Conservation (phyloP, 2,888 invertebrate genomes). For the Dendrolimus pini region DNA sequence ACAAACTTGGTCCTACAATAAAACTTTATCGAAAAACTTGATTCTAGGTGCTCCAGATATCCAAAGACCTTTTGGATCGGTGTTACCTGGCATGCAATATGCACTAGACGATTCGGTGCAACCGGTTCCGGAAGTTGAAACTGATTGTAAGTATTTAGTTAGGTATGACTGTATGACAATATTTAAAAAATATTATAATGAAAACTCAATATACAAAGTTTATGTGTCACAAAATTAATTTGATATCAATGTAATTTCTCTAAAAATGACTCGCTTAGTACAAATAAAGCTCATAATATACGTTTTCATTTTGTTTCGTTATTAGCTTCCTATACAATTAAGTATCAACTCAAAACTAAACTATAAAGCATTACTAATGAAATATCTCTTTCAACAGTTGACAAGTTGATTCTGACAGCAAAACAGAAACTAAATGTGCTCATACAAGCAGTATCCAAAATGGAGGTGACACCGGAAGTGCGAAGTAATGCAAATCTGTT, state of each 20-base stretch:
- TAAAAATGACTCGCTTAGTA: too few species aligned
- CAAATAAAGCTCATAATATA: too few species aligned
- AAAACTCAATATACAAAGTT: too few species aligned
- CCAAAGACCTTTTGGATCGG: slow-evolving; percentile 27
- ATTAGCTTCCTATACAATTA: background rate
- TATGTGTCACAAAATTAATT: too few species aligned
- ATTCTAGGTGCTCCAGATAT: slow-evolving; percentile 41
- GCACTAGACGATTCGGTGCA: slow-evolving; percentile 50
- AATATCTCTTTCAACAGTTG: slow-evolving; percentile 33
- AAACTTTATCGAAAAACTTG: too few species aligned
- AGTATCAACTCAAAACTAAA: background rate
- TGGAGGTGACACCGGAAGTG: slow-evolving; percentile 53
- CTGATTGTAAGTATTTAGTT: slow-evolving; percentile 46
- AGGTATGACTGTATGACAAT: background rate
- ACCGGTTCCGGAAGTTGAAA: slow-evolving; percentile 47
- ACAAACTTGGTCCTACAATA: too few species aligned
- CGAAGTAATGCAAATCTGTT: slow-evolving; percentile 42
- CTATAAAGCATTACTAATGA: background rate
- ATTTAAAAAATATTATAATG: too few species aligned
- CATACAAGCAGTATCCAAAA: slow-evolving; percentile 51
- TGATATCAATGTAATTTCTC: too few species aligned
- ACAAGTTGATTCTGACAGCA: slow-evolving; percentile 49
- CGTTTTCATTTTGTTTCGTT: background rate
- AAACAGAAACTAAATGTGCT: slow-evolving; percentile 50
- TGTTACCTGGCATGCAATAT: slow-evolving; percentile 50